These are phyloP conservation scores for Melanotaenia maccullochi DNA, from an alignment of 2,797 vertebrate species.

Conservation along the genomic window DNA sequence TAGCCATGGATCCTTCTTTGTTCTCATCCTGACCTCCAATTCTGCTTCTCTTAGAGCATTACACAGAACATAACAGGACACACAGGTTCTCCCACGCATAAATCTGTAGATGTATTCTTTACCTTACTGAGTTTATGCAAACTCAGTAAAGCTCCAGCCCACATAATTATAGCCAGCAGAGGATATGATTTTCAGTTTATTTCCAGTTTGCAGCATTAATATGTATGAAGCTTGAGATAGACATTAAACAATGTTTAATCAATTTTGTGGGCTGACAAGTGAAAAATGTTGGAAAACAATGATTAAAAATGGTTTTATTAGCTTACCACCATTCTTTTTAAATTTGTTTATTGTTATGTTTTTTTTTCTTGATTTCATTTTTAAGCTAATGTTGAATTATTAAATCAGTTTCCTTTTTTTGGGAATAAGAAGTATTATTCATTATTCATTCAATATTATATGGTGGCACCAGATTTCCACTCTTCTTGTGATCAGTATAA, in stretches of 20 bases:
- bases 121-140: slow-evolving; percentile 18
- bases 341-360: not conserved
- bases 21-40: slow-evolving; percentile 47
- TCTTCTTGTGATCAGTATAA: not conserved
- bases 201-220: not conserved
- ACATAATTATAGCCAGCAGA: not conserved
- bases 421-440: too few species aligned
- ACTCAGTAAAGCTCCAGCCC: slow-evolving; percentile 19
- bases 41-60: slow-evolving; percentile 27
- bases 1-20: slow-evolving; percentile 60
- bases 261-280: not conserved
- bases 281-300: not conserved
- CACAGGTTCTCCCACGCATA: slow-evolving; percentile 27
- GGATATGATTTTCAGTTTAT: not conserved
- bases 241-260: not conserved
- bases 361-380: not conserved
- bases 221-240: not conserved
- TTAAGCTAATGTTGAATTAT: not conserved
- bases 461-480: too few species aligned
- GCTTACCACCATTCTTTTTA: not conserved
- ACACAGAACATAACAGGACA: slow-evolving; percentile 27
- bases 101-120: slow-evolving; percentile 9
- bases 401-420: too few species aligned
- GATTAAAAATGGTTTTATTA: slow-evolving; percentile 1
- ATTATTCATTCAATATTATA: too few species aligned